Evolutionary conservation across 1,140 invertebrate species (phyloP).

Genomic region (Tetramorium simillimum): DNA sequence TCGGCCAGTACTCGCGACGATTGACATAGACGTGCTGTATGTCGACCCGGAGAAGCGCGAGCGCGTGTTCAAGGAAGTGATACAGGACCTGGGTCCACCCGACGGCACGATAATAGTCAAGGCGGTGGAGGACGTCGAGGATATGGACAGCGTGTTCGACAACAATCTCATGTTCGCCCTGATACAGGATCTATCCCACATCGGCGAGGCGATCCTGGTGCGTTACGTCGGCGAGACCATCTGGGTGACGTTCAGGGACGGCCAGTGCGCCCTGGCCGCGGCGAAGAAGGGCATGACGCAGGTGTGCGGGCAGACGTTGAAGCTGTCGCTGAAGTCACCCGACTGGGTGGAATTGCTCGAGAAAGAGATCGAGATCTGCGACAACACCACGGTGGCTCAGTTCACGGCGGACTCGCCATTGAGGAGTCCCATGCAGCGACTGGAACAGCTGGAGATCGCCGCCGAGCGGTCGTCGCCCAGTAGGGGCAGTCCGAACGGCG

Average conservation of each 20-base stretch:
- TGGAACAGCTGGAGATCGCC: slow-evolving; percentile 82
- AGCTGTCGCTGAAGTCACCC: slow-evolving; percentile 92
- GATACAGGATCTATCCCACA: slow-evolving; percentile 90
- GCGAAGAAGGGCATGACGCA: slow-evolving; percentile 87
- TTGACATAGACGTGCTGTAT: slow-evolving; percentile 94
- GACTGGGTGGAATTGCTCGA: slow-evolving; percentile 93
- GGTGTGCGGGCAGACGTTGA: slow-evolving; percentile 89
- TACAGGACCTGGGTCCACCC: slow-evolving; percentile 95
- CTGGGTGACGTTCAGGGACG: slow-evolving; percentile 95
- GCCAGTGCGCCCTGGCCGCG: slow-evolving; percentile 93
- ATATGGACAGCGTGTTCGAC: slow-evolving; percentile 86
- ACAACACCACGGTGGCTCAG: slow-evolving; percentile 93
- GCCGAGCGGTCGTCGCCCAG: slow-evolving; percentile 71
- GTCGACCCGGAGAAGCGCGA: slow-evolving; percentile 91
- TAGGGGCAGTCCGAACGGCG: slow-evolving; percentile 74
- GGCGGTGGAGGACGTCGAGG: slow-evolving; percentile 79
- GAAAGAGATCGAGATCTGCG: slow-evolving; percentile 93
- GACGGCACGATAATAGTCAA: slow-evolving; percentile 96
- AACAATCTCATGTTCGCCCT: slow-evolving; percentile 91
- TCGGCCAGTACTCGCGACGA: slow-evolving; percentile 95
- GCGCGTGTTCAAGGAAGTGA: slow-evolving; percentile 93
- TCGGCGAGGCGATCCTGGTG: slow-evolving; percentile 95
- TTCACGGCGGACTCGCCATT: slow-evolving; percentile 84
- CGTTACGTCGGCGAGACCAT: slow-evolving; percentile 95
- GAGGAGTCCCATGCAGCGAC: slow-evolving; percentile 68